Evolutionary conservation across 2,113 vertebrate genomes (phyloP), one percentile per base, ranked within the genome.

Genomic region (Amblyornis subalaris): DNA sequence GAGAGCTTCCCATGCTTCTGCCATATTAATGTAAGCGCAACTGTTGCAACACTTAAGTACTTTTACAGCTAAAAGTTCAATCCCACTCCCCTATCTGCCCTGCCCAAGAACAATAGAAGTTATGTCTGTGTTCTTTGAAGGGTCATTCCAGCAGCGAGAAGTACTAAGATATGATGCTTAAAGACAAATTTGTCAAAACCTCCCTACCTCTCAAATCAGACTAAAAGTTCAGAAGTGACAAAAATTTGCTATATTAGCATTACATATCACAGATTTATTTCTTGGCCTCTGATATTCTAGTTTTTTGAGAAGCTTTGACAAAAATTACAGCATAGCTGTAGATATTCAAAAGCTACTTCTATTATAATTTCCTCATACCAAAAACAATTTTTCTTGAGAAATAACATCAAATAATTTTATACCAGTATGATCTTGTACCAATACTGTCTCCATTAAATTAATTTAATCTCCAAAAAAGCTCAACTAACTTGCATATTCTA

Each of bases 401-500:
- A 88, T 21, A 61, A 65, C 13, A 45, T 40, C 40, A 44, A 85
- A 50, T 60, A 40, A 9, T 35, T 61, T 79, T 61, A 54, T 8
- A 71, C 9, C 31, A 74, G 33, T 36, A 84, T 62, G 50, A 77
- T 35, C 31, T 69, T 0, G 0, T 60, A 89, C 69, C 53, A 72
- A 64, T 69, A 75, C 53, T 40, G 21, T 23, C 36, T 79, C 75
- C 54, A 57, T 71, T 71, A 64, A 90, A 91, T 21, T 14, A 93
- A 93, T 84, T 92, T 71, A n/a, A 88, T 86, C 76, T 84, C 64
- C 31, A 89, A 65, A 91, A 38, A 85, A 60, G 55, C 40, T 83
- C 55, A 80, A 55, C 36, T 71, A 93, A 94, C 86, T 84, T 88
- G 64, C 55, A 92, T 55, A 77, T 92, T 88, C 72, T 88, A 94